Evolutionary conservation across 1,140 invertebrate genomes (phyloP), one percentile per base, ranked within the genome.

Genomic region (Bilobella aurantiaca): DNA sequence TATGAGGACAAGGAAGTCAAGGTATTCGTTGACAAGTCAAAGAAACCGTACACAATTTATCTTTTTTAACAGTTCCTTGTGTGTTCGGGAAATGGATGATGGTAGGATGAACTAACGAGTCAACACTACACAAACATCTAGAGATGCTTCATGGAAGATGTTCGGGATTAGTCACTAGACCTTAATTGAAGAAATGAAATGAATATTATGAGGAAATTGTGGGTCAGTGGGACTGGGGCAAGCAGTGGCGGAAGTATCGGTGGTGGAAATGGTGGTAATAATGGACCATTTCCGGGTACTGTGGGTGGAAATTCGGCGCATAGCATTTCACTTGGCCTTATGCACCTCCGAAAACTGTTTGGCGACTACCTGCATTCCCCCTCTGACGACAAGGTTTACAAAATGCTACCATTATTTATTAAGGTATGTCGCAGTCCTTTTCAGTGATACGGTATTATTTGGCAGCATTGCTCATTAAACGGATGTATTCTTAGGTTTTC

Each of bases 361-460:
- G 87, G 89, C 27, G 94, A 97, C 75, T 95, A 93, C 74, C 88
- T 86, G 25, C 90, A 96, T 80, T 89, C 91, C 37, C 80, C 86
- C 49, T 85, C 88, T 67, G 92, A 97, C 79, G 89, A 90, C 74
- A 95, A 96, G 79, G 81, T 98, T 0, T 98, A 98, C 78, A 96
- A 94, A 78, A 96, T 98, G 91, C 81, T 99, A 73, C 96, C 96
- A 47, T 81, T 98, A 12, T 98, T 99, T 80, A 96, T 92, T 80
- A 98, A 97, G 85, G 94, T 96, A 82, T 79, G 70, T 53, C 8
- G 8, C 8, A 42, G 34, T 8, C 34, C 34, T 42, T 42, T 42
- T 12, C 34, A 12, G 8, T 42, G 18, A 42, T 42, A 42, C 8
- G 34, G 34, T 42, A 58, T 16, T 53, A 64, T 21, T 69, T 34